phyloP scores from a whole-genome alignment of 2,888 invertebrate genomes.

The Folsomia candida region DNA sequence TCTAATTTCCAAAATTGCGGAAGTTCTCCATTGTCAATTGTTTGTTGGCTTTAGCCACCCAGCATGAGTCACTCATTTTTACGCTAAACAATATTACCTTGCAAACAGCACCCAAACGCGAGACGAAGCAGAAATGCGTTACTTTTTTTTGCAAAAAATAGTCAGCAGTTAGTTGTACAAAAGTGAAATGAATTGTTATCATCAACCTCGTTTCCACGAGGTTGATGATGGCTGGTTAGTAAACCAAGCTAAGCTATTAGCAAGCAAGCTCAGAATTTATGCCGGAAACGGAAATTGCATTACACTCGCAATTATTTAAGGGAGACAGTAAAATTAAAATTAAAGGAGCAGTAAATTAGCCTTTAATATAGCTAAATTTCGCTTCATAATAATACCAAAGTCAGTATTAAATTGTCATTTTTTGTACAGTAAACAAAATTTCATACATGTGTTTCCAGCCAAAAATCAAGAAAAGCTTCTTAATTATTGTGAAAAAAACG shows the following conservation, averaged over 20 bases:
- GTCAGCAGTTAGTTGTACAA: too few relatives aligned
- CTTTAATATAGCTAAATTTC: neutral
- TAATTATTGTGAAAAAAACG: neutral
- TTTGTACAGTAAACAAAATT: too few relatives aligned
- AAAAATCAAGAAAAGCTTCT: neutral
- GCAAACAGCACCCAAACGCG: too few relatives aligned
- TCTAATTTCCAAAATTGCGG: too few relatives aligned
- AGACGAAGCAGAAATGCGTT: too few relatives aligned
- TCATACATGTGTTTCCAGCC: neutral
- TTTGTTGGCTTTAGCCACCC: too few relatives aligned
- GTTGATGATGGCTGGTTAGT: neutral
- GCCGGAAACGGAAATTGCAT: slow-evolving; percentile 4
- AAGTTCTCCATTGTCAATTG: too few relatives aligned
- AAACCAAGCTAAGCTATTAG: neutral
- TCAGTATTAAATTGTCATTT: neutral
- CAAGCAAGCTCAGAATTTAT: neutral
- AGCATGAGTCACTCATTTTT: too few relatives aligned
- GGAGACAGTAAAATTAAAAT: too few relatives aligned
- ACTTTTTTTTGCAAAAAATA: too few relatives aligned
- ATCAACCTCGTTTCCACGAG: neutral
- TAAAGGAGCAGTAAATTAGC: neutral
- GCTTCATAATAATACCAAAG: neutral
- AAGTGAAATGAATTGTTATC: too few relatives aligned
- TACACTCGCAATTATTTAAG: neutral
- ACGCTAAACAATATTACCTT: too few relatives aligned